Evolutionary conservation across 2,888 invertebrate genomes (phyloP).

Genomic region (Agonum fuliginosum): DNA sequence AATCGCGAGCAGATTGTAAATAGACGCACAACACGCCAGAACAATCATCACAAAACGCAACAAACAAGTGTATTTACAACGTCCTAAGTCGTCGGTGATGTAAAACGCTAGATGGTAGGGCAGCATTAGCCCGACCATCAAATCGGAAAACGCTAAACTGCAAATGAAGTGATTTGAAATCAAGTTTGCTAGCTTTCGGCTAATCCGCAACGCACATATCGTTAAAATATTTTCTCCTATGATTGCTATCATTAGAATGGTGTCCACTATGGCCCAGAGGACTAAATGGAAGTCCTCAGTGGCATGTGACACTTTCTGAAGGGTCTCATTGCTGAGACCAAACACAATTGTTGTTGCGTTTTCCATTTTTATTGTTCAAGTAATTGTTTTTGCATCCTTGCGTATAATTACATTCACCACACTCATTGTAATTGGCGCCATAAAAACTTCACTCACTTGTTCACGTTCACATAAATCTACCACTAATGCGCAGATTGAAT

Average conservation of each 20-base stretch:
- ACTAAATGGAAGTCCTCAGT: conserved; percentile 36
- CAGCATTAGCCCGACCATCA: conserved; percentile 84
- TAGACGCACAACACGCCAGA: conserved; percentile 86
- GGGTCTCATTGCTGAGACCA: background rate
- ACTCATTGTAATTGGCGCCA: conserved; percentile 15
- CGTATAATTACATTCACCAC: background rate
- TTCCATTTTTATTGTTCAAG: conserved; percentile 13
- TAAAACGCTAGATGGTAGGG: conserved; percentile 88
- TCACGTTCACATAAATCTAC: conserved; percentile 3
- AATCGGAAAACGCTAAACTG: conserved; percentile 86
- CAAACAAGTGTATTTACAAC: conserved; percentile 79
- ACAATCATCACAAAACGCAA: conserved; percentile 84
- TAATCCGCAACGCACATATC: conserved; percentile 82
- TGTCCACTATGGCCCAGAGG: conserved; percentile 80
- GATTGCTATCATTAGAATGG: conserved; percentile 79
- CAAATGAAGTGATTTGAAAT: conserved; percentile 87
- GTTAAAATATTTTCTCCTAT: conserved; percentile 85
- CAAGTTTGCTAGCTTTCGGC: conserved; percentile 80
- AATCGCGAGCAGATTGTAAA: conserved; percentile 86
- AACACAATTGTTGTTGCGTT: conserved; percentile 1
- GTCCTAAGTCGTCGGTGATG: conserved; percentile 77
- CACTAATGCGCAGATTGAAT: background rate
- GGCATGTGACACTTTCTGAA: background rate
- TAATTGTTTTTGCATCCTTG: conserved; percentile 7
- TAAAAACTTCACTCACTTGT: conserved; percentile 23